These are phyloP conservation scores for Eledona agricola DNA, from an alignment of 2,888 invertebrate genomes.

Conservation along the genomic window DNA sequence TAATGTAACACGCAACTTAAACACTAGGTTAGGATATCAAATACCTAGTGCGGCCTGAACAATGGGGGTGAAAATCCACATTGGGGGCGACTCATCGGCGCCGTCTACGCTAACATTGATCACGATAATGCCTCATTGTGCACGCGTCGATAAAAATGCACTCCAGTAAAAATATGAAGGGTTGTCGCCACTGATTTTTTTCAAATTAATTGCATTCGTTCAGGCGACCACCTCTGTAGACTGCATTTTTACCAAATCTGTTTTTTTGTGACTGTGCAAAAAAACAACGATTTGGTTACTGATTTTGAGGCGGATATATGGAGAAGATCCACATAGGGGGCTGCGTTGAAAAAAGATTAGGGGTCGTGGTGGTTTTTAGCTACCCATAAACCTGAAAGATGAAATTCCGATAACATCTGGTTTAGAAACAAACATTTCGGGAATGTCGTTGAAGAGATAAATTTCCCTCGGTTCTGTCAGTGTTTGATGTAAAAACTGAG, in stretches of 20 bases:
- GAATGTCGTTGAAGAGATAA: conserved; percentile 7
- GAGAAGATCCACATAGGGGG: no score
- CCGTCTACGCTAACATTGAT: conserved; percentile 31
- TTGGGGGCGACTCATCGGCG: conserved; percentile 31
- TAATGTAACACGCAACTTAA: conserved; percentile 11
- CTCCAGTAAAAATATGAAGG: no score
- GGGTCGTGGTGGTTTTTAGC: neutral
- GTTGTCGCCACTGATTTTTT: no score
- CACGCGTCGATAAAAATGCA: conserved; percentile 15
- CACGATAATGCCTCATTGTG: conserved; percentile 27
- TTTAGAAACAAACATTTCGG: conserved; percentile 1
- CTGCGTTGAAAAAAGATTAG: no score
- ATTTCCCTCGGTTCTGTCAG: no score
- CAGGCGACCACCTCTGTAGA: no score
- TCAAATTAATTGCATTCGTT: no score
- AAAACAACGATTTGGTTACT: no score
- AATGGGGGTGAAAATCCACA: conserved; percentile 27
- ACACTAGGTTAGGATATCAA: conserved; percentile 25
- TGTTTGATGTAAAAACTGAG: conserved; percentile 4
- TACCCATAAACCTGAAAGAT: conserved; percentile 1
- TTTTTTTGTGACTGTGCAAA: no score
- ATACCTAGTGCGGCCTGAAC: conserved; percentile 17
- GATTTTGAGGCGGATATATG: no score
- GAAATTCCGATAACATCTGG: conserved; percentile 8
- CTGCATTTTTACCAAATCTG: no score